phyloP scores from a whole-genome alignment of 2,888 invertebrate genomes.

The Xestoiulus laeticollis region DNA sequence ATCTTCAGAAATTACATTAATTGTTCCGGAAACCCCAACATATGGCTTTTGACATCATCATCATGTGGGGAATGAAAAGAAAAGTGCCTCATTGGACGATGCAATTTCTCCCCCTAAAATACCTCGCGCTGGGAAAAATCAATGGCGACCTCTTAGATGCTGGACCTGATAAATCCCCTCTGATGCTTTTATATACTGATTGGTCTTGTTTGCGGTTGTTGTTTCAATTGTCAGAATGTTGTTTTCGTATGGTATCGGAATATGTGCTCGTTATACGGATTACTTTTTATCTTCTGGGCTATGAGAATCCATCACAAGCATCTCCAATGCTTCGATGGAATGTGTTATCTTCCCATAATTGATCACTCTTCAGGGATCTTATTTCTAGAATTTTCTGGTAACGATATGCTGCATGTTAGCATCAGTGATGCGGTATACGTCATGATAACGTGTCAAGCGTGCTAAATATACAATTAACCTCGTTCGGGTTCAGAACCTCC shows the following conservation, averaged over 20 bases:
- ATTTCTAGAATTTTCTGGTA: background rate
- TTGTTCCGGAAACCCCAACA: background rate
- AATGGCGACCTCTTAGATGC: conserved; percentile 18
- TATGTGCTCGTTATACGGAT: conserved; percentile 43
- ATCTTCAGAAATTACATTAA: background rate
- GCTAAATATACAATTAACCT: background rate
- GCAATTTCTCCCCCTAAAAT: background rate
- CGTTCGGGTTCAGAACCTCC: too few species aligned
- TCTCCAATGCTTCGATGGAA: background rate
- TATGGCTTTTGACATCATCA: background rate
- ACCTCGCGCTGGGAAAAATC: background rate
- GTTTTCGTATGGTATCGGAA: conserved; percentile 28
- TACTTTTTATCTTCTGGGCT: background rate
- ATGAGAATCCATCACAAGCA: background rate
- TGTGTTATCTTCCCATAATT: background rate
- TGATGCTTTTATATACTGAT: conserved; percentile 31
- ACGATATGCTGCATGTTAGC: background rate
- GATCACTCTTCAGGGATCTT: background rate
- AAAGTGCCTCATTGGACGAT: background rate
- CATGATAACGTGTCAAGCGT: background rate
- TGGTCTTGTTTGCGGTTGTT: conserved; percentile 40
- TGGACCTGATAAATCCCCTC: conserved; percentile 5
- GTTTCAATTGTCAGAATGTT: conserved; percentile 35
- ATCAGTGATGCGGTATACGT: conserved; percentile 5
- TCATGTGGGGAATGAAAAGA: background rate